A percentile compares a stretch with the other conserved stretches of the same genome.
These are phyloP conservation scores for Carcina quercana DNA, from an alignment of 2,888 invertebrate species.

Conservation along the genomic window DNA sequence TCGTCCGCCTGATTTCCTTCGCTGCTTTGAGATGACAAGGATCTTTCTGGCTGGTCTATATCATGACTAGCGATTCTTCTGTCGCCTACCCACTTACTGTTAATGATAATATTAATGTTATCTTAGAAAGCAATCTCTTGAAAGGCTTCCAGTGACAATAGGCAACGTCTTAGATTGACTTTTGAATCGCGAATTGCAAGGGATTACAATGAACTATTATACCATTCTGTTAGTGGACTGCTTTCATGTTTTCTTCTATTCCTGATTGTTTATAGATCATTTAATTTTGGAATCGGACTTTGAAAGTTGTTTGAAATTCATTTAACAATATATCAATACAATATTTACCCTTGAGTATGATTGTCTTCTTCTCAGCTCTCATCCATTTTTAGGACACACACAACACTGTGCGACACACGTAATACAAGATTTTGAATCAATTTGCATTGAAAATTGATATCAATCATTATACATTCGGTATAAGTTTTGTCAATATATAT, in stretches of 20 bases:
- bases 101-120: conserved; percentile 71
- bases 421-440: no score
- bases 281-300: no score
- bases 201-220: conserved; percentile 1
- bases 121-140: conserved; percentile 54
- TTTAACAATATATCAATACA: no score
- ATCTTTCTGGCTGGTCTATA: conserved; percentile 31
- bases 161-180: conserved; percentile 28
- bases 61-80: conserved; percentile 58
- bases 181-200: conserved; percentile 28
- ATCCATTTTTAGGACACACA: no score
- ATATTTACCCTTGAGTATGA: no score
- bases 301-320: no score
- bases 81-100: conserved; percentile 65
- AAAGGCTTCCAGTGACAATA: conserved; percentile 28
- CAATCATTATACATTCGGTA: background rate
- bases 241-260: background rate
- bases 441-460: background rate
- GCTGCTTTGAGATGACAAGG: conserved; percentile 23
- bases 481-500: background rate
- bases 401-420: no score
- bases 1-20: conserved; percentile 15
- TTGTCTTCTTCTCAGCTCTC: no score
- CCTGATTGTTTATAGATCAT: no score
- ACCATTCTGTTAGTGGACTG: background rate